A percentile compares a stretch with the other conserved stretches of the same genome.
These are phyloP conservation scores for Telenomus remus DNA, from an alignment of 1,140 invertebrate species.

Conservation along the genomic window DNA sequence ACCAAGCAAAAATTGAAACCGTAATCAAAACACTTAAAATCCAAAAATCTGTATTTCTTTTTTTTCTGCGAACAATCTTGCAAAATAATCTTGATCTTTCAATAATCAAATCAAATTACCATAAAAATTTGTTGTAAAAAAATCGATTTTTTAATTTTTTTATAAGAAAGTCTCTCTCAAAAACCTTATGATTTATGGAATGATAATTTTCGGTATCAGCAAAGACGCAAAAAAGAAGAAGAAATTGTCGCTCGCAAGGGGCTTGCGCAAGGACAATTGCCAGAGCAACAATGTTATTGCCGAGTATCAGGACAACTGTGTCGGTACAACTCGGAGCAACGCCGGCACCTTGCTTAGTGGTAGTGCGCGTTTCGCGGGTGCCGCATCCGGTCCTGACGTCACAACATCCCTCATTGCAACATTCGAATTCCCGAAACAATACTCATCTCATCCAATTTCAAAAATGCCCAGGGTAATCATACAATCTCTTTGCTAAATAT, in stretches of 20 bases:
- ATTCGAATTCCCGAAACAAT: background rate
- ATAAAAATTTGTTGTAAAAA: too few species aligned
- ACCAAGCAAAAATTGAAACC: too few species aligned
- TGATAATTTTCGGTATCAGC: background rate
- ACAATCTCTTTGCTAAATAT: too few species aligned
- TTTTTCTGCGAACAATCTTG: too few species aligned
- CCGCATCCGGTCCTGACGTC: slow-evolving; percentile 3
- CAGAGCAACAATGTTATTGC: slow-evolving; percentile 11
- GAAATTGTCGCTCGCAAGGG: slow-evolving; percentile 31
- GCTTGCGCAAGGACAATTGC: slow-evolving; percentile 52
- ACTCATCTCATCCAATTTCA: slow-evolving; percentile 4
- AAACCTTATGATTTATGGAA: too few species aligned
- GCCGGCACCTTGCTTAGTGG: slow-evolving; percentile 56
- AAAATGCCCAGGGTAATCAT: slow-evolving; percentile 28
- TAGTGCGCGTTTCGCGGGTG: slow-evolving; percentile 59
- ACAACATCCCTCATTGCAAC: background rate
- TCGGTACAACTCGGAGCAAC: slow-evolving; percentile 46
- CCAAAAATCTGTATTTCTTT: too few species aligned
- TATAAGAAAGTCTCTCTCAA: too few species aligned
- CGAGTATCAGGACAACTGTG: slow-evolving; percentile 27
- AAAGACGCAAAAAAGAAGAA: background rate
- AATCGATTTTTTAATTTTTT: too few species aligned
- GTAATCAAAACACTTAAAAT: too few species aligned
- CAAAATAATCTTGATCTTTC: too few species aligned
- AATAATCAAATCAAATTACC: too few species aligned